Conservation (phyloP, 2,888 invertebrate genomes). For the Cryptocephalus primarius region DNA sequence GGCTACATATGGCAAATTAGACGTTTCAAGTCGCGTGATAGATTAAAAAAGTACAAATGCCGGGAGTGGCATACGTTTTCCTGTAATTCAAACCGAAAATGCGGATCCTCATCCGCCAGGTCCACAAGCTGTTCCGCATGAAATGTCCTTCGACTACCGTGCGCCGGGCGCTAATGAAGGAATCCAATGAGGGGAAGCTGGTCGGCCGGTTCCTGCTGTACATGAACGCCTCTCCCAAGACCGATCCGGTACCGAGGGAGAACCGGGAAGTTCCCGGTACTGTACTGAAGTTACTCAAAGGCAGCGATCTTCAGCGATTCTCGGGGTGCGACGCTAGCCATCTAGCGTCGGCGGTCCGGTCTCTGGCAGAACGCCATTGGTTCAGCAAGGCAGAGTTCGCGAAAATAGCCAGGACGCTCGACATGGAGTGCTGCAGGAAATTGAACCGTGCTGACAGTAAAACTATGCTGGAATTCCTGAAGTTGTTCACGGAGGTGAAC, state of each 20-base stretch:
- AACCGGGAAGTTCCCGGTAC: not conserved
- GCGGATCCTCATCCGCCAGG: too few relatives aligned
- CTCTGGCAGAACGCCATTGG: slow-evolving; percentile 8
- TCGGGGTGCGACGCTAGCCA: slow-evolving; percentile 8
- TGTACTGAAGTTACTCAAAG: slow-evolving; percentile 2
- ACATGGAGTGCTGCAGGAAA: slow-evolving; percentile 27
- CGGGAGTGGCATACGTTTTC: too few relatives aligned
- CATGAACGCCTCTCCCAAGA: slow-evolving; percentile 12
- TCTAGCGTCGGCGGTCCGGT: slow-evolving; percentile 10
- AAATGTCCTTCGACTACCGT: too few relatives aligned
- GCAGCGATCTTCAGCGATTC: slow-evolving; percentile 5
- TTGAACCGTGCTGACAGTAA: slow-evolving; percentile 17
- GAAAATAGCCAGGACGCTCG: slow-evolving; percentile 22
- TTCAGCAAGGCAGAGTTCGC: slow-evolving; percentile 14
- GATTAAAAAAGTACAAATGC: too few relatives aligned
- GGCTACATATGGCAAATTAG: too few relatives aligned
- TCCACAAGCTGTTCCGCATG: too few relatives aligned
- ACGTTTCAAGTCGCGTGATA: too few relatives aligned
- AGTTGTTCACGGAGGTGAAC: slow-evolving; percentile 24
- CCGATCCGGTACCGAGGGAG: not conserved
- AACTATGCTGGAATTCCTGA: slow-evolving; percentile 24
- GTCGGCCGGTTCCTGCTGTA: slow-evolving; percentile 21
- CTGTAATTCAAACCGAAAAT: too few relatives aligned
- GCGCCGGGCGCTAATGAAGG: not conserved
- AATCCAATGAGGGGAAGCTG: slow-evolving; percentile 14